These are phyloP conservation scores for Ichneumoninae sp. DNA, from an alignment of 2,888 invertebrate genomes.

Conservation along the genomic window DNA sequence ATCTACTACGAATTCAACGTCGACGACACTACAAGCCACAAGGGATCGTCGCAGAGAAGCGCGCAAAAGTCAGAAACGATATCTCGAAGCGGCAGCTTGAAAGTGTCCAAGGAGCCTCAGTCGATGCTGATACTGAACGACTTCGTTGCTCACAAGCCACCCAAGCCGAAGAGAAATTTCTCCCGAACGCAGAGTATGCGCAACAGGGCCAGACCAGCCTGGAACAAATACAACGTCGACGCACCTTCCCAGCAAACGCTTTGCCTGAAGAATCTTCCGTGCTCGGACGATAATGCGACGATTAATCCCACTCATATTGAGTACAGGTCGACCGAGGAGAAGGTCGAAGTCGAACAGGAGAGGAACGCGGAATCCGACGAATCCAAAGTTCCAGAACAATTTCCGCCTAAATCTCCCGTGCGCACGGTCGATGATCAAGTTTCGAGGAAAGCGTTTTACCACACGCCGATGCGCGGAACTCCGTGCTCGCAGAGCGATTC, in stretches of 20 bases:
- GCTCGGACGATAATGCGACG: conserved; percentile 55
- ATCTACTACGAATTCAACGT: conserved; percentile 79
- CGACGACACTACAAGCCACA: conserved; percentile 71
- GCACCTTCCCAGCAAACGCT: conserved; percentile 59
- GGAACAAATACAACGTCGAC: conserved; percentile 78
- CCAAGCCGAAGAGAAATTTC: conserved; percentile 86
- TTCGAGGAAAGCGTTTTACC: conserved; percentile 53
- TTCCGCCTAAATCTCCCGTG: background rate
- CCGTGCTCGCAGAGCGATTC: conserved; percentile 44
- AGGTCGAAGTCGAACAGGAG: conserved; percentile 6
- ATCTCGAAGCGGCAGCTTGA: conserved; percentile 72
- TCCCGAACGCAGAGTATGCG: conserved; percentile 81
- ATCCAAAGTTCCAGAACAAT: conserved; percentile 2
- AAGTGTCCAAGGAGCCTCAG: conserved; percentile 75
- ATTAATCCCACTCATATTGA: conserved; percentile 28
- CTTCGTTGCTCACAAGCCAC: conserved; percentile 90
- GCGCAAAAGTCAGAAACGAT: conserved; percentile 68
- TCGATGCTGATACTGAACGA: conserved; percentile 82
- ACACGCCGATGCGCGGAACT: conserved; percentile 24
- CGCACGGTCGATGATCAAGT: conserved; percentile 25
- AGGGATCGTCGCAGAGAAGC: conserved; percentile 57
- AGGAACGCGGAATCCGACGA: conserved; percentile 22
- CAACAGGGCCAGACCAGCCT: conserved; percentile 78
- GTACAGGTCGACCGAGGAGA: conserved; percentile 37
- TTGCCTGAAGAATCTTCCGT: conserved; percentile 63